Base-by-base conservation (phyloP, 2,113 vertebrate species). In the Andinoacara biseriatus region DNA sequence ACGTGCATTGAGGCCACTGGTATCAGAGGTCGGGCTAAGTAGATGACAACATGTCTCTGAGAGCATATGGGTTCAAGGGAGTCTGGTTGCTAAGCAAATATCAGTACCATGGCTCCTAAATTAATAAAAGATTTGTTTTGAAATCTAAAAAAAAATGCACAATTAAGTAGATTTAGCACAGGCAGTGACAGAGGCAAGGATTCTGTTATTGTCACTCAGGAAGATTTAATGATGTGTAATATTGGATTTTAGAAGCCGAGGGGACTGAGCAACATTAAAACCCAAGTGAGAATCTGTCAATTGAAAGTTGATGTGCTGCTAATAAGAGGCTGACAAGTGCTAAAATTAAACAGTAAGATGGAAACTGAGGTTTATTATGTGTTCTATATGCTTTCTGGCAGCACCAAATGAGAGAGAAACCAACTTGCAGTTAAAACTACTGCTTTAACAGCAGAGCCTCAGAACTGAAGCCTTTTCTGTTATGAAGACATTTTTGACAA, bases 1-100 rank as follows among this genome's bases (percentile, higher is more conserved):
- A 90, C 76, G 77, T 89, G 87, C 74, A 52, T 56, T 58, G 57
- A 75, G 74, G 74, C 79, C 56, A 58, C n/a, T 40, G 13, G 40
- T 67, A 83, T 69, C 74, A 81, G 74, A 35, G 78, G 81, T 89
- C 31, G 74, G 69, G 18, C 24, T 38, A 60, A 82, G 84, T 69
- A 63, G 74, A 81, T 6, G 20, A 67, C 82, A 80, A 84, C 78
- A 81, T 81, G 49, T 65, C 43, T 74, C 58, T 14, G 46, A 58
- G 57, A 84, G 61, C 76, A 26, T 61, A 58, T 56, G 43, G 74
- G 60, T 79, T 52, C 33, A 61, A 24, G 76, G 58, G 56, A 63
- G 35, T 46, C 33, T 57, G 60, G 24, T 4, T 46, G 58, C 22
- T 31, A n/a, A 10, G 5, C 46, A n/a, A 24, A 72, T 72, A n/a